A percentile compares a stretch with the other conserved stretches of the same genome.
Evolutionary conservation across 2,888 invertebrate species (phyloP).

Genomic region (Seira musarum): DNA sequence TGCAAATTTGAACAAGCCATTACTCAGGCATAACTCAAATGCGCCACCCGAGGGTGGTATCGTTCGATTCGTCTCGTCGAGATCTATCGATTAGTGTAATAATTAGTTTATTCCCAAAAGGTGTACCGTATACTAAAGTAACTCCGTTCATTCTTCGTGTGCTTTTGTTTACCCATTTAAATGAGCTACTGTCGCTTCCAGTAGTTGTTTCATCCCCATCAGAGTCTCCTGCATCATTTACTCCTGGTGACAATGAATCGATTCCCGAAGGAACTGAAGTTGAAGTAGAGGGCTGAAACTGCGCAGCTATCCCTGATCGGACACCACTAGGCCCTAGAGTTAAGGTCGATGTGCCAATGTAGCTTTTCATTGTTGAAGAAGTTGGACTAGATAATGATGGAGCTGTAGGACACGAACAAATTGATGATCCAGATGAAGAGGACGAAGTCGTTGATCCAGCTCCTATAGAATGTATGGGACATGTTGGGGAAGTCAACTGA

Average conservation of each 20-base stretch:
- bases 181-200: constrained; percentile 67
- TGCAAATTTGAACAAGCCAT: too few relatives aligned
- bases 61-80: too few relatives aligned
- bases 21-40: too few relatives aligned
- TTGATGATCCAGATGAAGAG: neutral
- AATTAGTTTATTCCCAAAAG: neutral
- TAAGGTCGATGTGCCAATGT: constrained; percentile 1
- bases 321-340: constrained; percentile 15
- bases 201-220: constrained; percentile 60
- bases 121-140: too few relatives aligned
- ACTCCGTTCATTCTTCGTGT: neutral
- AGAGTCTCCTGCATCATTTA: constrained; percentile 44
- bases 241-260: neutral
- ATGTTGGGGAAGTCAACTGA: neutral
- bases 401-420: constrained; percentile 23
- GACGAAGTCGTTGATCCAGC: neutral
- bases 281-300: too few relatives aligned
- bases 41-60: too few relatives aligned
- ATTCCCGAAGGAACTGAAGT: too few relatives aligned
- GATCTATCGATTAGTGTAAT: too few relatives aligned
- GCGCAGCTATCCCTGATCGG: constrained; percentile 16
- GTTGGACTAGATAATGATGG: constrained; percentile 32
- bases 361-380: constrained; percentile 22
- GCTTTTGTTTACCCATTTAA: constrained; percentile 61
- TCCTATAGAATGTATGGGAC: constrained; percentile 18